These are phyloP conservation scores for Halcyon smyrnensis DNA, from an alignment of 2,797 vertebrate genomes.

Conservation along the genomic window DNA sequence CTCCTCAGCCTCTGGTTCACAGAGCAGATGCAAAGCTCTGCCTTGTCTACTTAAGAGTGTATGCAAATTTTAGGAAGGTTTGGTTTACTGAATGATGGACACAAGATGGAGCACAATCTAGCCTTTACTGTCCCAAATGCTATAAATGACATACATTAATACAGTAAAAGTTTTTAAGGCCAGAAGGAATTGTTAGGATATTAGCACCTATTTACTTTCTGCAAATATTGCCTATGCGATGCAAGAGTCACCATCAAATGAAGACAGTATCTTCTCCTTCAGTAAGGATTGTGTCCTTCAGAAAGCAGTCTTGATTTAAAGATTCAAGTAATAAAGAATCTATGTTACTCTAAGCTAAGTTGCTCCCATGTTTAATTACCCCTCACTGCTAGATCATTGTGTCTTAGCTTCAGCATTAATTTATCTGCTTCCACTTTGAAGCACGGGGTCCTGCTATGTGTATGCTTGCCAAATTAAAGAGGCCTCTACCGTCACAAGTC, in stretches of 20 bases:
- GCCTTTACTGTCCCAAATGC: background rate
- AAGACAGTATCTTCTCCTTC: background rate
- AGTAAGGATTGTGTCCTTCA: background rate
- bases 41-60: background rate
- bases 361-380: background rate
- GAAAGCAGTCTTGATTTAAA: background rate
- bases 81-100: background rate
- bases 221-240: background rate
- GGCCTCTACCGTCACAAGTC: background rate
- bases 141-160: background rate
- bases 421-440: background rate
- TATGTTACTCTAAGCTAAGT: background rate
- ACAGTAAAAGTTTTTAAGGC: background rate
- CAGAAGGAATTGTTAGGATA: background rate
- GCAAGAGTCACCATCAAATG: background rate
- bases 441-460: background rate
- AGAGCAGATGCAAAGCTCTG: background rate
- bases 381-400: background rate
- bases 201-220: background rate
- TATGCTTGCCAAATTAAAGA: background rate
- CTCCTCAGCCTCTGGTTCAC: background rate
- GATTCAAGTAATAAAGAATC: background rate
- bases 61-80: background rate
- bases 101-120: background rate
- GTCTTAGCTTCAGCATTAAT: background rate